Conservation (phyloP, 1,140 invertebrate species). For the Zaprionus lachaisei region DNA sequence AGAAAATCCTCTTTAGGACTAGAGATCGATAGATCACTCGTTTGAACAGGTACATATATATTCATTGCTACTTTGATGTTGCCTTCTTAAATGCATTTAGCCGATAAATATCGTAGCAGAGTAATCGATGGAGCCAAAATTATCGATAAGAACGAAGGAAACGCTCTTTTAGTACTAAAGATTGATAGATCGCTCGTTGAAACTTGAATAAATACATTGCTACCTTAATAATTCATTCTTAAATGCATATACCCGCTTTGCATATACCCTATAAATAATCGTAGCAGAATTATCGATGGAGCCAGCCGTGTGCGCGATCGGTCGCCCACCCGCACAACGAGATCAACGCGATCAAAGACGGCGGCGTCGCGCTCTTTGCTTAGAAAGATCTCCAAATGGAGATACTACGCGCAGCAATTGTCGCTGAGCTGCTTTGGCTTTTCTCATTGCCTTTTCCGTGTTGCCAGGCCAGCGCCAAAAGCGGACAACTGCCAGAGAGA, state of each 20-base stretch:
- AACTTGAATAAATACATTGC: background rate
- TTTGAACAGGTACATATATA: too few species aligned
- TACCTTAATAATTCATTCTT: too few species aligned
- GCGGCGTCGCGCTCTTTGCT: constrained; percentile 45
- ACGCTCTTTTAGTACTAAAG: background rate
- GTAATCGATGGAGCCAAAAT: background rate
- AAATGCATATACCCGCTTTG: too few species aligned
- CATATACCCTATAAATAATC: constrained; percentile 7
- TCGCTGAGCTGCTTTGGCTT: constrained; percentile 21
- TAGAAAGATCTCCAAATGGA: constrained; percentile 55
- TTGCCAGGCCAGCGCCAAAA: constrained; percentile 52
- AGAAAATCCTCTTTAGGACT: too few species aligned
- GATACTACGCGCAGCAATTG: constrained; percentile 48
- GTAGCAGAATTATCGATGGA: constrained; percentile 12
- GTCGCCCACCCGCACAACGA: constrained; percentile 55
- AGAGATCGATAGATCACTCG: too few species aligned
- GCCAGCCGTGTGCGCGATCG: background rate
- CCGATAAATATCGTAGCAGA: too few species aligned
- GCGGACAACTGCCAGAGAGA: constrained; percentile 34
- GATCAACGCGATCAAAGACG: constrained; percentile 70
- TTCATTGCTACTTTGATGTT: too few species aligned
- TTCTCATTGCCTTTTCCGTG: constrained; percentile 75
- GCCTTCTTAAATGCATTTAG: too few species aligned
- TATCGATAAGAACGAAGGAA: background rate
- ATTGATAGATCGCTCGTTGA: background rate